These are phyloP conservation scores for Oligia fasciuncula DNA, from an alignment of 2,888 invertebrate genomes.

Conservation along the genomic window DNA sequence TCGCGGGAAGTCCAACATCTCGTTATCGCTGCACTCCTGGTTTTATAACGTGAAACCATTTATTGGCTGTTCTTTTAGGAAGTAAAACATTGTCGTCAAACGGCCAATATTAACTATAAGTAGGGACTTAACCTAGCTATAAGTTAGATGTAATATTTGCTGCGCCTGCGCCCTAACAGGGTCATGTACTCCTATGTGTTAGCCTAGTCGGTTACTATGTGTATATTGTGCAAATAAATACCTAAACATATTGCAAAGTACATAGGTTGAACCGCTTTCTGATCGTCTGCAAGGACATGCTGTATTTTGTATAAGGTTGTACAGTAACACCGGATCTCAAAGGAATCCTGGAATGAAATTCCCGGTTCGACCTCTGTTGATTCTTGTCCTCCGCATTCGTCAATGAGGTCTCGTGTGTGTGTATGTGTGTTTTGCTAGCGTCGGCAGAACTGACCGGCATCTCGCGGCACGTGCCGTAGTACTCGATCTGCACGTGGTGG, in stretches of 20 bases:
- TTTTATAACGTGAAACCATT: not conserved
- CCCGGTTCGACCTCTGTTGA: not conserved
- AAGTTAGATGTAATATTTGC: not conserved
- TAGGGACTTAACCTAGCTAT: not conserved
- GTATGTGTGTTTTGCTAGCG: not conserved
- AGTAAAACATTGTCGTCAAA: not conserved
- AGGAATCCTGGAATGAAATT: not conserved
- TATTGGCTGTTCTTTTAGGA: not conserved
- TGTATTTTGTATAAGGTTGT: not conserved
- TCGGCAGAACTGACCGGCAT: slow-evolving; percentile 90
- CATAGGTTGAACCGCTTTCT: not conserved
- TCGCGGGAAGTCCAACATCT: slow-evolving; percentile 98
- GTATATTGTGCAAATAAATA: not conserved
- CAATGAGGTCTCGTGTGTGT: not conserved
- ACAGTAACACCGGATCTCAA: not conserved
- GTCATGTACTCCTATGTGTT: not conserved
- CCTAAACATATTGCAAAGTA: no score
- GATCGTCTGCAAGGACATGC: not conserved
- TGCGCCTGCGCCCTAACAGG: not conserved
- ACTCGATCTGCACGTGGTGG: slow-evolving; percentile 97
- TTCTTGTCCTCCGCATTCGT: not conserved
- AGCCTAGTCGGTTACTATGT: not conserved
- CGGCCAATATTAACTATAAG: not conserved
- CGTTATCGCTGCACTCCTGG: slow-evolving; percentile 94
- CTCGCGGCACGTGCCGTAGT: slow-evolving; percentile 96